A percentile compares a stretch with the other conserved stretches of the same genome.
phyloP scores from a whole-genome alignment of 2,113 vertebrate species.

The Phoenicopterus ruber region DNA sequence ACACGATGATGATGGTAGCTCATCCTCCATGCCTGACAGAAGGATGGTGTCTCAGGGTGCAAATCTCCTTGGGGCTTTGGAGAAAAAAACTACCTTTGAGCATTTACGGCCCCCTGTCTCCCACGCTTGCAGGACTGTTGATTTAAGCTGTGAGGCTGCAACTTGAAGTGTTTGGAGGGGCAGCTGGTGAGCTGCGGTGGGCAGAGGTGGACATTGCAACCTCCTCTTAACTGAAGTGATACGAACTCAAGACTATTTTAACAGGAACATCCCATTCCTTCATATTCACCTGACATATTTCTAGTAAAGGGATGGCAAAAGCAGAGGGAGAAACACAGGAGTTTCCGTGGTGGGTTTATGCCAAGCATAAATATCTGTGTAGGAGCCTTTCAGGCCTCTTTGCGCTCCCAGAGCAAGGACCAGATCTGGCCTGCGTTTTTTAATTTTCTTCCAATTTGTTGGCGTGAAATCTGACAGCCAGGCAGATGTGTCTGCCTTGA shows the following conservation, averaged over 20 bases:
- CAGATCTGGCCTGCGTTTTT: neutral
- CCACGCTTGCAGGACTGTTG: neutral
- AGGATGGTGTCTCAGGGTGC: neutral
- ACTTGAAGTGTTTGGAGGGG: neutral
- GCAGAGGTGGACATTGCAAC: neutral
- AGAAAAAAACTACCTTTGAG: neutral
- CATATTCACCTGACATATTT: neutral
- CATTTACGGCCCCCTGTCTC: neutral
- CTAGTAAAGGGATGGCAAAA: neutral
- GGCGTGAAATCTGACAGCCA: neutral
- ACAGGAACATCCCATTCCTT: neutral
- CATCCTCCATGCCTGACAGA: neutral
- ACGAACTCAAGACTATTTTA: neutral
- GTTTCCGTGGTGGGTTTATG: neutral
- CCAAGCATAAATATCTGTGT: neutral
- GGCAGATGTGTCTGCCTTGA: conserved; percentile 24
- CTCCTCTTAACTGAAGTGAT: neutral
- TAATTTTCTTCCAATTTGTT: neutral
- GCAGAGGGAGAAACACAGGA: neutral
- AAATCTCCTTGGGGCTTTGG: neutral
- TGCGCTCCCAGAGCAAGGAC: neutral
- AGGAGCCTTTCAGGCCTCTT: neutral
- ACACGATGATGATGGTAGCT: neutral
- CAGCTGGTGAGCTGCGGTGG: neutral
- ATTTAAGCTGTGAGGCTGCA: neutral